Evolutionary conservation across 30 jellyfish, hydroid and myxozoan species (phyloP).

Genomic region (Pelagia noctiluca): DNA sequence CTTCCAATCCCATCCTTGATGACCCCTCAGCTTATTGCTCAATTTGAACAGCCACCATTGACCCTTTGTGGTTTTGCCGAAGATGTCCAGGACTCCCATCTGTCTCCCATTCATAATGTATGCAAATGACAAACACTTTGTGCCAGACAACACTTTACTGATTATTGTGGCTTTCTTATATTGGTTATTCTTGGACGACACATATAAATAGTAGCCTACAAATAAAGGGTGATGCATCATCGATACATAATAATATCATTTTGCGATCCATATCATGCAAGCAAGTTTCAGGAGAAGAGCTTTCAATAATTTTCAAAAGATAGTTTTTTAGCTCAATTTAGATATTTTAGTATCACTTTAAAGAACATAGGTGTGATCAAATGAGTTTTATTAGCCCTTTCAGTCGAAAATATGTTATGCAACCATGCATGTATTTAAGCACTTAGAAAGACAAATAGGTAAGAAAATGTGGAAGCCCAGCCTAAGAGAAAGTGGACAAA

Average conservation of each 20-base stretch:
- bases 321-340: no score
- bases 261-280: no score
- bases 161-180: constrained; percentile 46
- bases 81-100: constrained; percentile 60
- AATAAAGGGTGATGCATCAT: not conserved
- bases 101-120: constrained; percentile 76
- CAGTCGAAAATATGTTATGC: no score
- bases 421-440: no score
- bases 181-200: constrained; percentile 9
- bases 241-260: no score
- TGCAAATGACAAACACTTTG: constrained; percentile 70
- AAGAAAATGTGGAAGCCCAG: no score
- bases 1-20: constrained; percentile 85
- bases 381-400: no score
- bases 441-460: no score
- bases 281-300: not conserved
- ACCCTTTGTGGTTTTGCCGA: constrained; percentile 12
- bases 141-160: constrained; percentile 50
- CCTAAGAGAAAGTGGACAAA: no score
- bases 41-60: constrained; percentile 12
- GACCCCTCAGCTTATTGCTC: constrained; percentile 42
- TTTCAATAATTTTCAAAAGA: no score
- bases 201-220: constrained; percentile 51
- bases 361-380: no score
- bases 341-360: no score